phyloP scores from a whole-genome alignment of 2,797 vertebrate species.

The Chrosomus eos region DNA sequence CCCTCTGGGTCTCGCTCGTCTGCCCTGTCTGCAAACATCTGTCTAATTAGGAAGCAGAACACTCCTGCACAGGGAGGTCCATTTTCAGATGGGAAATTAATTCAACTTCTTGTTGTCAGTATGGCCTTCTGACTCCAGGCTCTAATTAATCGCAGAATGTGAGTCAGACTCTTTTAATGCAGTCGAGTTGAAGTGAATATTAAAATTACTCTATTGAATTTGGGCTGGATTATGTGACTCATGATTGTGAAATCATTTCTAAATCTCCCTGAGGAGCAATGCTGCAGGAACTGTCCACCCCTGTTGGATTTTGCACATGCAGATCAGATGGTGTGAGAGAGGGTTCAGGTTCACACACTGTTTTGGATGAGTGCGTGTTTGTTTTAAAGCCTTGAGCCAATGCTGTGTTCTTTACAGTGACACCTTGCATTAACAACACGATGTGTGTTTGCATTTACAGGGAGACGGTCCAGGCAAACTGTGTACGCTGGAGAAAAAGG shows the following conservation, averaged over 20 bases:
- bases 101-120: slow-evolving; percentile 13
- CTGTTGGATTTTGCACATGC: slow-evolving; percentile 13
- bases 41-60: slow-evolving; percentile 22
- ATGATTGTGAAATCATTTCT: slow-evolving; percentile 26
- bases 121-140: neutral
- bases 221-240: slow-evolving; percentile 7
- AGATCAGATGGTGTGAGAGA: neutral
- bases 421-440: neutral
- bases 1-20: neutral
- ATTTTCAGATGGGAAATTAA: slow-evolving; percentile 37
- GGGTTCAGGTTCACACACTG: neutral
- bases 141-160: slow-evolving; percentile 18
- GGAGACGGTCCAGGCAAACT: slow-evolving; percentile 91
- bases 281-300: neutral
- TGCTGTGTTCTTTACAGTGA: neutral
- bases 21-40: slow-evolving; percentile 9
- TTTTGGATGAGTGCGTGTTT: slow-evolving; percentile 13
- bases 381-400: neutral
- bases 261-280: neutral
- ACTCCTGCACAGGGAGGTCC: slow-evolving; percentile 3
- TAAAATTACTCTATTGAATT: neutral
- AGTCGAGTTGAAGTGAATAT: neutral
- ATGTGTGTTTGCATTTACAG: slow-evolving; percentile 69
- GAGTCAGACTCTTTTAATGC: slow-evolving; percentile 22
- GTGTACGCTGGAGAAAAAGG: slow-evolving; percentile 90